phyloP scores from a whole-genome alignment of 2,888 invertebrate species.

The Andrena praecox region DNA sequence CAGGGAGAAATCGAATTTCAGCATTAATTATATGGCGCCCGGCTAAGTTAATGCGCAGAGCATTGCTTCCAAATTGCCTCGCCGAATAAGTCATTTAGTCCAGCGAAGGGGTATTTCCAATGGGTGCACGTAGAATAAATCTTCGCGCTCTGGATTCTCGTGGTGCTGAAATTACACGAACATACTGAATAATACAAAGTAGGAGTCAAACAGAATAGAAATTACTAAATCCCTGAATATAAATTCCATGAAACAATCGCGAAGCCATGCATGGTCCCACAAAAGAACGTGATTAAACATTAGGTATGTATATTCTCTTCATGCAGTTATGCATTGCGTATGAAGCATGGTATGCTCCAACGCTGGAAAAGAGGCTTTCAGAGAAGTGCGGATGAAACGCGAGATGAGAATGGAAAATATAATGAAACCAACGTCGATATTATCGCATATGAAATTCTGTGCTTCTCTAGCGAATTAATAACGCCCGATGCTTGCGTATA shows the following conservation, averaged over 20 bases:
- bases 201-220: neutral
- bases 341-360: neutral
- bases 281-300: neutral
- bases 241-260: neutral
- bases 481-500: neutral
- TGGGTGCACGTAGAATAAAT: slow-evolving; percentile 6
- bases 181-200: neutral
- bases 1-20: slow-evolving; percentile 28
- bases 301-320: neutral
- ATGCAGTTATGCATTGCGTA: neutral
- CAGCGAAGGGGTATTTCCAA: slow-evolving; percentile 26
- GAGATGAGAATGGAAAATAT: slow-evolving; percentile 10
- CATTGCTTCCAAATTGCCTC: slow-evolving; percentile 37
- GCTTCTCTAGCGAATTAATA: neutral
- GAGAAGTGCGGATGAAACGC: neutral
- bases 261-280: neutral
- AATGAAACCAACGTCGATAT: neutral
- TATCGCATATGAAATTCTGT: neutral
- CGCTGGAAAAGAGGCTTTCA: neutral
- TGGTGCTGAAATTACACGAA: neutral
- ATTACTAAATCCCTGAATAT: neutral
- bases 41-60: slow-evolving; percentile 32
- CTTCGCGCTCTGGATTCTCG: neutral
- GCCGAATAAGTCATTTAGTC: slow-evolving; percentile 40
- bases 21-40: slow-evolving; percentile 56